These are phyloP conservation scores for Girardia tigrina DNA, from an alignment of 2,888 invertebrate genomes.

Conservation along the genomic window DNA sequence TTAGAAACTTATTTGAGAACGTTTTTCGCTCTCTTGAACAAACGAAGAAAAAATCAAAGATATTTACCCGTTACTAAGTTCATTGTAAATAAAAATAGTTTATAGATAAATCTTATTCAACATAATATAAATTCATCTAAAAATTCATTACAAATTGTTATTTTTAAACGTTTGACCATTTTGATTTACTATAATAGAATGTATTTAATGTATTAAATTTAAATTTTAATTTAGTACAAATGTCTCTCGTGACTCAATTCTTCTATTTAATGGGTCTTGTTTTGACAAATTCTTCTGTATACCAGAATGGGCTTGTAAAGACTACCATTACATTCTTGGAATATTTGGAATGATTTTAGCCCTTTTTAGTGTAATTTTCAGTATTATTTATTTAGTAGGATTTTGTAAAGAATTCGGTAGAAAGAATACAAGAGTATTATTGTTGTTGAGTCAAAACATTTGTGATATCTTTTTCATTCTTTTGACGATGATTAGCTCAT, in stretches of 20 bases:
- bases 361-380: neutral
- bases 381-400: neutral
- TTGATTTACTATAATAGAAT: too few species aligned
- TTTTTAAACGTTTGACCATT: too few species aligned
- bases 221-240: neutral
- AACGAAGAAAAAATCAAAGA: too few species aligned
- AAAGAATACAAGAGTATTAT: neutral
- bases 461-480: neutral
- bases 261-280: neutral
- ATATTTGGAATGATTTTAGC: constrained; percentile 9
- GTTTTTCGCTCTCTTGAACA: too few species aligned
- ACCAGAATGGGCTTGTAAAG: neutral
- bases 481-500: neutral
- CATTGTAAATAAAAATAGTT: too few species aligned
- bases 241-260: neutral
- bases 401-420: neutral
- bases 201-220: too few species aligned
- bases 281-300: neutral
- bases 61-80: too few species aligned
- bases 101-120: too few species aligned
- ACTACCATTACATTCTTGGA: constrained; percentile 4
- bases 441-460: neutral
- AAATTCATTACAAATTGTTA: too few species aligned
- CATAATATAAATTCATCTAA: too few species aligned
- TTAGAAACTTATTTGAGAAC: too few species aligned